These are phyloP conservation scores for Molossus molossus DNA, from an alignment of 2,797 vertebrate genomes.

Conservation along the genomic window DNA sequence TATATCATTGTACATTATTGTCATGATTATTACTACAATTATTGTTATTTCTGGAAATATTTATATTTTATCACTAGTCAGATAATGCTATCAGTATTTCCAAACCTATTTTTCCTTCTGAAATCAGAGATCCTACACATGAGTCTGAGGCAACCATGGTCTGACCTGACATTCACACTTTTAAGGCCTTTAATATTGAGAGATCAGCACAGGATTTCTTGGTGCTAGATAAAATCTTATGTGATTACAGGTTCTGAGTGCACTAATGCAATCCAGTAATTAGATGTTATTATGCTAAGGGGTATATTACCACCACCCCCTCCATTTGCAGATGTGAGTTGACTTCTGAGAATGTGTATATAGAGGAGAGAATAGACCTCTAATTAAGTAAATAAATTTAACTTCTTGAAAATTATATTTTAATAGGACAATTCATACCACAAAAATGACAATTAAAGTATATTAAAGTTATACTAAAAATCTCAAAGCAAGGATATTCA, in stretches of 20 bases:
- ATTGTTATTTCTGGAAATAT: slow-evolving; percentile 8
- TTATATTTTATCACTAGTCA: slow-evolving; percentile 43
- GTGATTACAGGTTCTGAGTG: slow-evolving; percentile 67
- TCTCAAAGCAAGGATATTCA: slow-evolving; percentile 70
- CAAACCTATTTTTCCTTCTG: background rate
- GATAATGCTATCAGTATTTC: slow-evolving; percentile 8
- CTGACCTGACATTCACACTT: background rate
- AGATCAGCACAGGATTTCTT: slow-evolving; percentile 36
- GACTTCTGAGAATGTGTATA: slow-evolving; percentile 67
- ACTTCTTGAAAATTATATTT: slow-evolving; percentile 76
- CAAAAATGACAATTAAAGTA: slow-evolving; percentile 77
- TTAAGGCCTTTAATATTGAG: background rate
- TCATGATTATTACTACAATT: background rate
- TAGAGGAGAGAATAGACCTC: slow-evolving; percentile 70
- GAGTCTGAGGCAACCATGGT: background rate
- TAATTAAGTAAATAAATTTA: slow-evolving; percentile 84
- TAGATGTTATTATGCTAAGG: slow-evolving; percentile 63
- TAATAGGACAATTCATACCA: slow-evolving; percentile 75
- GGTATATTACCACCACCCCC: background rate
- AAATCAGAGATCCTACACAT: background rate
- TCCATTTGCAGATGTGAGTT: slow-evolving; percentile 65
- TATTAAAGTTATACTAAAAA: slow-evolving; percentile 77
- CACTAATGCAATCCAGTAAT: slow-evolving; percentile 60
- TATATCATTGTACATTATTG: slow-evolving; percentile 1
- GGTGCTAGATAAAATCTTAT: slow-evolving; percentile 58